These are phyloP conservation scores for Polypterus bichir DNA, from an alignment of 2,113 vertebrate species.

Conservation along the genomic window DNA sequence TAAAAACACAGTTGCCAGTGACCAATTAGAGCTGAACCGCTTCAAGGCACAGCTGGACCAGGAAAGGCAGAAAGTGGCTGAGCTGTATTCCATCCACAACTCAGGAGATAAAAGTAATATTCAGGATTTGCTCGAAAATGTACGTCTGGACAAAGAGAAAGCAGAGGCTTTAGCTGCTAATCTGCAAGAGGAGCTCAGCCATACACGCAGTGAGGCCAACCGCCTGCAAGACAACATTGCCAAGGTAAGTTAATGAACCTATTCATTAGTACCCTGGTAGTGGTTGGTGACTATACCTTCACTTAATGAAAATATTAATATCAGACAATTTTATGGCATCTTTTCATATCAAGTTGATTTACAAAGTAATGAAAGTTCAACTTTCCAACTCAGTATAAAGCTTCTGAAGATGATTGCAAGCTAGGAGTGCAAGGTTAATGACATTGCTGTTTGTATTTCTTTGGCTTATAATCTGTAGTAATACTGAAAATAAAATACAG, in stretches of 20 bases:
- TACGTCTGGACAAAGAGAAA: conserved; percentile 77
- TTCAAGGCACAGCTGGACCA: conserved; percentile 78
- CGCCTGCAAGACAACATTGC: conserved; percentile 69
- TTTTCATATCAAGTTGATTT: too few species aligned
- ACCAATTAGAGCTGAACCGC: conserved; percentile 75
- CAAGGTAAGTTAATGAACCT: conserved; percentile 53
- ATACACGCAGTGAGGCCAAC: conserved; percentile 61
- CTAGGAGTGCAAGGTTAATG: too few species aligned
- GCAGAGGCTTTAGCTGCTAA: conserved; percentile 66
- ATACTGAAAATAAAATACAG: too few species aligned
- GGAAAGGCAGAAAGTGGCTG: conserved; percentile 76
- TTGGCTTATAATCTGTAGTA: too few species aligned
- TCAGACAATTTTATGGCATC: too few species aligned
- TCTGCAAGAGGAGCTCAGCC: conserved; percentile 71
- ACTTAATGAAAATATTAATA: too few species aligned
- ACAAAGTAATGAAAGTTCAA: too few species aligned
- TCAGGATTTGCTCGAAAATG: conserved; percentile 76
- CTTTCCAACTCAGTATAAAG: too few species aligned
- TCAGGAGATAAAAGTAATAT: conserved; percentile 79
- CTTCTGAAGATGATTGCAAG: too few species aligned
- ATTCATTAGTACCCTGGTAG: too few species aligned
- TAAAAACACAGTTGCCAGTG: conserved; percentile 59
- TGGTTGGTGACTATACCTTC: too few species aligned
- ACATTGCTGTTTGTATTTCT: too few species aligned
- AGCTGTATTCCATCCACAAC: conserved; percentile 80